These are phyloP conservation scores for Paedocypris sp. DNA, from an alignment of 2,113 vertebrate species.

Conservation along the genomic window DNA sequence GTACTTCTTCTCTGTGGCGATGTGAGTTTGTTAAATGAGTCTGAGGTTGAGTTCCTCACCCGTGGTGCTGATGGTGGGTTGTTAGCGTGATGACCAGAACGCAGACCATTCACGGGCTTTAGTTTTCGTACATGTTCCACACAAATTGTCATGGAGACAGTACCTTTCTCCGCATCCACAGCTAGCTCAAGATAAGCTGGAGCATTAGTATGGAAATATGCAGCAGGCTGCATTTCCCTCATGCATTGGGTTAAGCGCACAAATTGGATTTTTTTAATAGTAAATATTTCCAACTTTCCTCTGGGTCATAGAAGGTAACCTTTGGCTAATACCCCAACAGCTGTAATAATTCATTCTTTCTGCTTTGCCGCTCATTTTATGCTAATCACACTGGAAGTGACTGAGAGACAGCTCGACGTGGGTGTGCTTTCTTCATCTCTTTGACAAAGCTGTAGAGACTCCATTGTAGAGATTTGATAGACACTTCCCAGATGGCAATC, in stretches of 20 bases:
- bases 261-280: neutral
- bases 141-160: slow-evolving; percentile 26
- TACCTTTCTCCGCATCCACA: neutral
- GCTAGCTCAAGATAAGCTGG: neutral
- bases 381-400: neutral
- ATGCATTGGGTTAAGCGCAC: neutral
- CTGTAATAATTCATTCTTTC: neutral
- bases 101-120: neutral
- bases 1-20: slow-evolving; percentile 11
- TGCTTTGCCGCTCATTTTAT: neutral
- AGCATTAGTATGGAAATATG: neutral
- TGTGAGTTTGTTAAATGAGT: slow-evolving; percentile 31
- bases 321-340: neutral
- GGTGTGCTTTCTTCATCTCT: slow-evolving; percentile 15
- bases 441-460: neutral
- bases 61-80: slow-evolving; percentile 28
- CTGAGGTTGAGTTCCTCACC: slow-evolving; percentile 26
- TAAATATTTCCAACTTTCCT: neutral
- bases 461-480: neutral
- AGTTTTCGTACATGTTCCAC: neutral
- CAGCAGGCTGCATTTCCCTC: neutral
- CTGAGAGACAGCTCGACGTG: neutral
- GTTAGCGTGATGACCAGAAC: slow-evolving; percentile 18
- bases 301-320: neutral
- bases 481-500: slow-evolving; percentile 15